Percentiles rank a stretch among this genome's conserved stretches.
Evolutionary conservation across 2,797 vertebrate species (phyloP).

Genomic region (Hirundo rustica): DNA sequence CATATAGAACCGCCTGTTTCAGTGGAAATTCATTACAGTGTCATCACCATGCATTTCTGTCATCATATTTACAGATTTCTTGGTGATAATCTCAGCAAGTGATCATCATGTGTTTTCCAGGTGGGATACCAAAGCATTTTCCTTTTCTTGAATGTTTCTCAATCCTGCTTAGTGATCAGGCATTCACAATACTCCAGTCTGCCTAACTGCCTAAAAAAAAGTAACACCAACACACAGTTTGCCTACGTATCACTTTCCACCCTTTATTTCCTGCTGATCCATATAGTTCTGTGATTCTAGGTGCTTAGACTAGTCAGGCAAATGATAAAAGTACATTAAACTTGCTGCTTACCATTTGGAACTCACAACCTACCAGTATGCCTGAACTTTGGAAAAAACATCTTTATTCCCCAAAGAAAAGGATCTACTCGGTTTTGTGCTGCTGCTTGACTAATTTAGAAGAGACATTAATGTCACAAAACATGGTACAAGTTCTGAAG

Average conservation of each 20-base stretch:
- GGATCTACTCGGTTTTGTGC: neutral
- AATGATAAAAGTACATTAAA: neutral
- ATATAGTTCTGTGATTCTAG: neutral
- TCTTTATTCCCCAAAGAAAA: neutral
- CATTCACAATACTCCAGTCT: neutral
- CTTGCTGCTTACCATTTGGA: neutral
- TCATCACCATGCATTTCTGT: neutral
- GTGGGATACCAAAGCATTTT: neutral
- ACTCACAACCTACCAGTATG: neutral
- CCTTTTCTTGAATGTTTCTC: neutral
- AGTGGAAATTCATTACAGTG: neutral
- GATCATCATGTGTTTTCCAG: neutral
- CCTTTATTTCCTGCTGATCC: neutral
- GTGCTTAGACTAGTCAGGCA: neutral
- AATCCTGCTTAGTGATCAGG: neutral
- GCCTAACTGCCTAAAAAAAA: neutral
- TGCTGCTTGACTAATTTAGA: neutral
- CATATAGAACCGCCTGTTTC: neutral
- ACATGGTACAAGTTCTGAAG: neutral
- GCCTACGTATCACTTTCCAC: neutral
- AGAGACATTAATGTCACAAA: neutral
- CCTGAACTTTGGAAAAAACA: neutral
- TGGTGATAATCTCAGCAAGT: neutral
- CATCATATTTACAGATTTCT: neutral
- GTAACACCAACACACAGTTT: neutral